Evolutionary conservation across 2,113 vertebrate genomes (phyloP).

Genomic region (Chloebia gouldiae): DNA sequence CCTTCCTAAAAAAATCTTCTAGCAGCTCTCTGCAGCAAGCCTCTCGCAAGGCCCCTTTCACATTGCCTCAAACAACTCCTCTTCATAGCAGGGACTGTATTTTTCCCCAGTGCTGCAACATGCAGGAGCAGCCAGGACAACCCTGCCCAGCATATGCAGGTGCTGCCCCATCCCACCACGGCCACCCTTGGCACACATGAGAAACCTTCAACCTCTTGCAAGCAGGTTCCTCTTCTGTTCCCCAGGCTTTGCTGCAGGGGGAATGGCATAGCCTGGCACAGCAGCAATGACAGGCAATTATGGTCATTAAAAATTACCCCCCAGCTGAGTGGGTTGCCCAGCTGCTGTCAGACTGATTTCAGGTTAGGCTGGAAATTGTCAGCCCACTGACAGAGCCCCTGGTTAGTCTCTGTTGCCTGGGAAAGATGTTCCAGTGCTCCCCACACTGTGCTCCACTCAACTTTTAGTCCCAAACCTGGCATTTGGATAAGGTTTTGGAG

Average conservation of each 20-base stretch:
- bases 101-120: neutral
- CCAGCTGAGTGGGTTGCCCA: neutral
- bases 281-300: conserved; percentile 29
- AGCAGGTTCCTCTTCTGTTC: neutral
- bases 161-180: accelerated
- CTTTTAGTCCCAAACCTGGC: neutral
- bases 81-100: neutral
- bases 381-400: neutral
- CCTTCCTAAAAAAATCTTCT: neutral
- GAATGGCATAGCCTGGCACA: neutral
- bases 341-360: conserved; percentile 30
- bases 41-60: neutral
- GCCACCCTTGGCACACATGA: neutral
- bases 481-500: neutral
- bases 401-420: neutral
- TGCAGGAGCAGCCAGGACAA: neutral
- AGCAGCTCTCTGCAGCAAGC: neutral
- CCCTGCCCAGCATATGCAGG: neutral
- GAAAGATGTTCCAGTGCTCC: neutral
- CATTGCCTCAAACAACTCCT: neutral
- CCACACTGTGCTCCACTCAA: accelerated
- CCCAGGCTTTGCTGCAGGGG: neutral
- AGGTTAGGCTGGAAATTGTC: conserved; percentile 32
- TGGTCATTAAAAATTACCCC: neutral
- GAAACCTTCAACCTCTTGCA: neutral